phyloP scores from a whole-genome alignment of 2,888 invertebrate genomes.

The Drosophila vallismaia region DNA sequence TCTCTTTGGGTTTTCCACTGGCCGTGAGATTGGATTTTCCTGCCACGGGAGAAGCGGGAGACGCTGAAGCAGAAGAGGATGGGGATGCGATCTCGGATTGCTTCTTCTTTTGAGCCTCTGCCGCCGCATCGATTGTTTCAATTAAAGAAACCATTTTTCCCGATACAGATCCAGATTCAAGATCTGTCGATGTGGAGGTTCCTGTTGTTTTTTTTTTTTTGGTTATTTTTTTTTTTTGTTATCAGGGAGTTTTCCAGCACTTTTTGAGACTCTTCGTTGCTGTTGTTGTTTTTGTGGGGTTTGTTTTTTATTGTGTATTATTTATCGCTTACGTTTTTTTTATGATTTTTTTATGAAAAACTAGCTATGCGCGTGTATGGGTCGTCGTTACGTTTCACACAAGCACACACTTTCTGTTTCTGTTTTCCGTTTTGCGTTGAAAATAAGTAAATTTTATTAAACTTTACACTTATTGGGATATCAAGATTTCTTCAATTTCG shows the following conservation, averaged over 20 bases:
- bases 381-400: slow-evolving; percentile 13
- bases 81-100: slow-evolving; percentile 47
- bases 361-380: slow-evolving; percentile 32
- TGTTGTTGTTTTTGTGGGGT: slow-evolving; percentile 13
- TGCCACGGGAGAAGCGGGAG: slow-evolving; percentile 16
- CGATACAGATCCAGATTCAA: slow-evolving; percentile 62
- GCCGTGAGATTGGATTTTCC: slow-evolving; percentile 66
- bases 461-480: slow-evolving; percentile 70
- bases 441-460: slow-evolving; percentile 59
- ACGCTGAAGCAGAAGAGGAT: slow-evolving; percentile 28
- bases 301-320: slow-evolving; percentile 28
- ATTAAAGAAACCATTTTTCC: slow-evolving; percentile 78
- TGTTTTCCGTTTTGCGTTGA: not conserved
- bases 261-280: slow-evolving; percentile 39
- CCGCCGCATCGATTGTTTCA: slow-evolving; percentile 75
- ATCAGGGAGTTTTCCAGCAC: slow-evolving; percentile 38
- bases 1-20: slow-evolving; percentile 86
- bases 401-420: slow-evolving; percentile 18
- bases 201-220: slow-evolving; percentile 26
- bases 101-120: slow-evolving; percentile 65
- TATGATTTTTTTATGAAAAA: slow-evolving; percentile 31
- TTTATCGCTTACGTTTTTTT: slow-evolving; percentile 38
- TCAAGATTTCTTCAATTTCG: slow-evolving; percentile 7
- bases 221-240: slow-evolving; percentile 25
- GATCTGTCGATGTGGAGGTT: slow-evolving; percentile 47